phyloP scores from a whole-genome alignment of 1,140 invertebrate genomes.

The Leptopilina boulardi region DNA sequence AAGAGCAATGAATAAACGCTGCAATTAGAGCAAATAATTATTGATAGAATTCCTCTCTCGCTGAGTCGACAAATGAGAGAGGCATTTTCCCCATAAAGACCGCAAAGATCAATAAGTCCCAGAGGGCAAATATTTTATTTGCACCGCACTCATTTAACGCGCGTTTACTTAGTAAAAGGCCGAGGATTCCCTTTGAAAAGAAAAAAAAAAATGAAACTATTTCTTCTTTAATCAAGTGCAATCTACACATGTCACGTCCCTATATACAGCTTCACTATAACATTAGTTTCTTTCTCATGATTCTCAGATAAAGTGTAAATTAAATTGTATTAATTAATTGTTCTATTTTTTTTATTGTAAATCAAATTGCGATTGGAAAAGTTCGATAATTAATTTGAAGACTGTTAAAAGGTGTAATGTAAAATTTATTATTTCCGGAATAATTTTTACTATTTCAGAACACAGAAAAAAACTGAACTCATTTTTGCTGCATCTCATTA shows the following conservation, averaged over 20 bases:
- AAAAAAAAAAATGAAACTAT: not conserved
- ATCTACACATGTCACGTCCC: not conserved
- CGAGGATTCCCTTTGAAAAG: not conserved
- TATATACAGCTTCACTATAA: not conserved
- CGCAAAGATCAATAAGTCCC: not conserved
- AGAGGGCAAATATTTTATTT: not conserved
- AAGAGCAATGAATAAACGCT: constrained; percentile 1
- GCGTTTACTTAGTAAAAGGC: not conserved
- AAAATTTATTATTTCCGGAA: too few species aligned
- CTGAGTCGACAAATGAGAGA: not conserved
- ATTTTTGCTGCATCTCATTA: too few species aligned
- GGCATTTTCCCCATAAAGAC: not conserved
- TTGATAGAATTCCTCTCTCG: not conserved
- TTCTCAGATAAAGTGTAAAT: not conserved
- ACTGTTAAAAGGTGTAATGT: too few species aligned
- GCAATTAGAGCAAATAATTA: not conserved
- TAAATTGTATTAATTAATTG: not conserved
- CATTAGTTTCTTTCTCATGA: not conserved
- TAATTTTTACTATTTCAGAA: too few species aligned
- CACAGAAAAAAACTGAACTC: too few species aligned
- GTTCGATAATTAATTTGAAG: too few species aligned
- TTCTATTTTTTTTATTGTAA: too few species aligned
- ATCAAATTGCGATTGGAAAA: too few species aligned
- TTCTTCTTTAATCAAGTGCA: not conserved
- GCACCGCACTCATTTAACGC: not conserved